Percentiles rank a stretch among this genome's conserved stretches.
Conservation (phyloP, 2,797 vertebrate species). For the Mallotus villosus region DNA sequence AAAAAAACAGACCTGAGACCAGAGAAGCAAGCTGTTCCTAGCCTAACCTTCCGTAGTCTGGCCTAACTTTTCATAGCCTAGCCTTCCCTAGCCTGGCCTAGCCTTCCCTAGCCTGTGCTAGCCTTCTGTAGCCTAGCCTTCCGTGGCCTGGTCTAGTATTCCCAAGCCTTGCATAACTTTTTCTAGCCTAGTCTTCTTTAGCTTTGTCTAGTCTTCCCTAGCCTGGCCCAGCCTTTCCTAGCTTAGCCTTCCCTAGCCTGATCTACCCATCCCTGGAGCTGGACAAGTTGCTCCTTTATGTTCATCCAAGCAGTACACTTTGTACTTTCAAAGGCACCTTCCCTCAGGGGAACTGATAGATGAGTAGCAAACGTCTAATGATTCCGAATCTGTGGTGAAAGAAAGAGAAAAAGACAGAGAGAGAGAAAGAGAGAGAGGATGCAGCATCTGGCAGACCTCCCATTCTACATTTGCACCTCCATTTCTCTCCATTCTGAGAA, state of each 20-base stretch:
- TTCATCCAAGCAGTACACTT: constrained; percentile 14
- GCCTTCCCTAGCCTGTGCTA: too few species aligned
- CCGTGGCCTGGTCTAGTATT: too few species aligned
- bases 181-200: too few species aligned
- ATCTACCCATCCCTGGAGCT: neutral
- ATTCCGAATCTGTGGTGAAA: constrained; percentile 17
- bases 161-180: too few species aligned
- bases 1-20: neutral
- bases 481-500: constrained; percentile 19
- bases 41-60: too few species aligned
- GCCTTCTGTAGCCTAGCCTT: too few species aligned
- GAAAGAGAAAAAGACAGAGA: neutral
- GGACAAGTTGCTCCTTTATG: neutral
- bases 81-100: too few species aligned
- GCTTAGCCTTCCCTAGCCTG: neutral
- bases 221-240: too few species aligned
- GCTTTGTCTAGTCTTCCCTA: too few species aligned
- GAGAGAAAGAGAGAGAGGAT: neutral
- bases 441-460: constrained; percentile 19
- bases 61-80: too few species aligned
- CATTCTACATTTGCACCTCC: constrained; percentile 3
- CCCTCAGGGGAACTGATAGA: constrained; percentile 37
- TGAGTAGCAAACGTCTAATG: constrained; percentile 11
- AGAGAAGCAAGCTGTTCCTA: too few species aligned
- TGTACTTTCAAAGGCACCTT: constrained; percentile 52